phyloP scores from a whole-genome alignment of 2,888 invertebrate genomes.

The Pyralis farinalis region DNA sequence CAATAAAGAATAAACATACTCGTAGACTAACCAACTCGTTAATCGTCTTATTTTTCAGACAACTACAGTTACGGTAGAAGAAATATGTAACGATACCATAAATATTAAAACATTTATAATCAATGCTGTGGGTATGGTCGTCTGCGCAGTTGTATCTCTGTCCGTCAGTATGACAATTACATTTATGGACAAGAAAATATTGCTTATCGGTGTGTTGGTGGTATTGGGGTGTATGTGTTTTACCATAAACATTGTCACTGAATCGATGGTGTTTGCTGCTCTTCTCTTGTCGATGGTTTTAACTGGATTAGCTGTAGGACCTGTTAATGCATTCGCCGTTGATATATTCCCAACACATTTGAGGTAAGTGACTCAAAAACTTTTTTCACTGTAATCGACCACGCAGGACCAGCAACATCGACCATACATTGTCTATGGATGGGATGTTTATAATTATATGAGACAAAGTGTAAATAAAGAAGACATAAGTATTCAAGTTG shows the following conservation, averaged over 20 bases:
- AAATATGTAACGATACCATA: constrained; percentile 53
- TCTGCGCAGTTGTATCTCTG: constrained; percentile 49
- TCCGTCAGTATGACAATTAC: constrained; percentile 52
- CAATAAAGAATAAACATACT: no score
- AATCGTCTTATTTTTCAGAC: constrained; percentile 30
- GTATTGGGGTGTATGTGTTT: constrained; percentile 51
- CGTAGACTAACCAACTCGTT: no score
- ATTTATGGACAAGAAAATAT: constrained; percentile 58
- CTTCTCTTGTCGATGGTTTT: constrained; percentile 56
- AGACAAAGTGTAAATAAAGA: no score
- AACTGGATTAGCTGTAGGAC: constrained; percentile 56
- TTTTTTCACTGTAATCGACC: no score
- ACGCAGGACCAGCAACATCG: no score
- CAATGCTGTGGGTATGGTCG: constrained; percentile 47
- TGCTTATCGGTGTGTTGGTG: constrained; percentile 44
- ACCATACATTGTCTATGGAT: no score
- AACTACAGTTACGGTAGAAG: constrained; percentile 19
- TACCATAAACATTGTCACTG: constrained; percentile 58
- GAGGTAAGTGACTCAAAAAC: constrained; percentile 39
- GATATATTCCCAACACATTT: constrained; percentile 69
- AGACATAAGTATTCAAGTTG: no score
- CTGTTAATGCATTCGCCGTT: constrained; percentile 65
- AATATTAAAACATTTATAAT: constrained; percentile 53
- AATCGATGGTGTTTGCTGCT: constrained; percentile 56
- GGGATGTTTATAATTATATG: no score